Evolutionary conservation across 2,797 vertebrate genomes (phyloP).

Genomic region (Melanotaenia boesemani): DNA sequence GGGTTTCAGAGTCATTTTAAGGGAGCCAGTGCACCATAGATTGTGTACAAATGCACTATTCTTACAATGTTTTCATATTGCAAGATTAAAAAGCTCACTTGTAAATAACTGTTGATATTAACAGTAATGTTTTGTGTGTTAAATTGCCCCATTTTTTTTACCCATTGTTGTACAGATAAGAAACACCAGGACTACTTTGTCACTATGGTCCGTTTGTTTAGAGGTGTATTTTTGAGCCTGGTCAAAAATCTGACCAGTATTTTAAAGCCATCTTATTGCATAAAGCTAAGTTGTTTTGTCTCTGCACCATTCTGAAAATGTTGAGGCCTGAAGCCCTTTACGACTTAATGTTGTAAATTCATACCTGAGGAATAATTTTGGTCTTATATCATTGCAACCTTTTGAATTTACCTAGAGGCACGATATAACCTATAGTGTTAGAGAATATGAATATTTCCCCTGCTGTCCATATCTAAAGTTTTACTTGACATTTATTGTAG

Average conservation of each 20-base stretch:
- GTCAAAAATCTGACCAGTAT: not conserved
- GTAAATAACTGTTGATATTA: not conserved
- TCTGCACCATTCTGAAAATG: constrained; percentile 37
- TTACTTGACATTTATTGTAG: constrained; percentile 44
- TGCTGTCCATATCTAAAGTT: constrained; percentile 14
- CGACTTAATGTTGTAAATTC: constrained; percentile 17
- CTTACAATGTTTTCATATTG: constrained; percentile 12
- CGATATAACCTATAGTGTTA: constrained; percentile 20
- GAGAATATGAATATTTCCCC: constrained; percentile 26
- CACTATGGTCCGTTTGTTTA: not conserved
- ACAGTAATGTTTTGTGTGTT: not conserved
- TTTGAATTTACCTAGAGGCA: constrained; percentile 41
- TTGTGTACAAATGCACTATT: not conserved
- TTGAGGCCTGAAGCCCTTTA: constrained; percentile 35
- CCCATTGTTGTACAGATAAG: not conserved
- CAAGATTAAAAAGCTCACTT: not conserved
- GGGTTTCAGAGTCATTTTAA: constrained; percentile 7
- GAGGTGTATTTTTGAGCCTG: constrained; percentile 6
- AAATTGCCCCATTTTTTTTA: not conserved
- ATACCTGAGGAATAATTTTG: constrained; percentile 1
- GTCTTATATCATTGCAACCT: constrained; percentile 35
- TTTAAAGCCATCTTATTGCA: not conserved
- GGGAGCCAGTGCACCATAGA: not conserved
- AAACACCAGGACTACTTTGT: not conserved
- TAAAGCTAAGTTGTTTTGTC: constrained; percentile 3